These are phyloP conservation scores for Bacillus rossius DNA, from an alignment of 1,140 invertebrate genomes.

Conservation along the genomic window DNA sequence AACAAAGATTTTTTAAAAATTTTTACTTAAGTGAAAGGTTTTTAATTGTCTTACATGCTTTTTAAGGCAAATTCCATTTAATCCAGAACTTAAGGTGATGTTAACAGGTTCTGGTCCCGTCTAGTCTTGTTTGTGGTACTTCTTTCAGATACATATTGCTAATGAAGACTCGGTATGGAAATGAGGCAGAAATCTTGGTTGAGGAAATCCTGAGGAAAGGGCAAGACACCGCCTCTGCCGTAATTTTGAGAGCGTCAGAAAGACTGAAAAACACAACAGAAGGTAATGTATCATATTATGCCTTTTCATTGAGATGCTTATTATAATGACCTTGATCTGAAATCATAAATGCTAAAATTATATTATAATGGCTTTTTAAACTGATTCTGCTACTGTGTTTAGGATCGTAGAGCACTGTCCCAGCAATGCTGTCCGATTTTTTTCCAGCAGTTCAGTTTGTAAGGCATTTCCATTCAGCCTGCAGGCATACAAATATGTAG, in stretches of 20 bases:
- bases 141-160: slow-evolving; percentile 50
- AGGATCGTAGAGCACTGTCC: background rate
- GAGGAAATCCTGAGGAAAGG: slow-evolving; percentile 67
- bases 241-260: slow-evolving; percentile 54
- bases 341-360: background rate
- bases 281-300: slow-evolving; percentile 5
- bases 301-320: background rate
- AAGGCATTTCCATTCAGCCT: background rate
- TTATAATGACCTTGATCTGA: background rate
- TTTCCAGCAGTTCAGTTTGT: background rate
- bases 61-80: too few species aligned
- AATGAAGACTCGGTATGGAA: slow-evolving; percentile 67
- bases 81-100: too few species aligned
- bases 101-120: too few species aligned
- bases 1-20: too few species aligned
- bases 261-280: slow-evolving; percentile 39
- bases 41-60: too few species aligned
- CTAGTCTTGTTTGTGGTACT: slow-evolving; percentile 19
- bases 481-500: too few species aligned
- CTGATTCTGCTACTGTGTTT: background rate
- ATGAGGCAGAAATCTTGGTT: slow-evolving; percentile 62
- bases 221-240: slow-evolving; percentile 55
- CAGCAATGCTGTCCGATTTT: background rate
- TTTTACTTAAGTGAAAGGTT: too few species aligned
- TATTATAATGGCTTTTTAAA: too few species aligned